A percentile compares a stretch with the other conserved stretches of the same genome.
phyloP scores from a whole-genome alignment of 2,888 invertebrate genomes.

The Pharmacophagus antenor region DNA sequence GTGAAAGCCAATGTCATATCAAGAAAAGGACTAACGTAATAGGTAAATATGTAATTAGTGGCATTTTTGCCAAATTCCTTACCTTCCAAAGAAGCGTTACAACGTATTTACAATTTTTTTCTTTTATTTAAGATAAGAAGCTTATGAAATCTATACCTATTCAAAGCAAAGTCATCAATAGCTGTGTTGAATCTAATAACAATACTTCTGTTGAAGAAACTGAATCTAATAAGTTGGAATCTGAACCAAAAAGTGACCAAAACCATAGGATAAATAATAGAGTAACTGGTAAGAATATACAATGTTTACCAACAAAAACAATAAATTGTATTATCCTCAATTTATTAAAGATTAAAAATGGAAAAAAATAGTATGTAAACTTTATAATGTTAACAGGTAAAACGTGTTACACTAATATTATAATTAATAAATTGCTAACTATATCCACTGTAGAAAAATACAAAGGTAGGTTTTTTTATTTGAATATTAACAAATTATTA shows the following conservation, averaged over 20 bases:
- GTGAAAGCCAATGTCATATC: conserved; percentile 17
- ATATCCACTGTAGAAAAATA: no score
- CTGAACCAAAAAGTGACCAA: neutral
- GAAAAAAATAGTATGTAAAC: neutral
- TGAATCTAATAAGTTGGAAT: neutral
- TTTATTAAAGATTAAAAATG: no score
- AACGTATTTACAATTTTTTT: neutral
- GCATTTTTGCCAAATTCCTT: neutral
- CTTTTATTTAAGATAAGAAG: conserved; percentile 3
- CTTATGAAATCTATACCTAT: neutral
- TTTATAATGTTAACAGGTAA: no score
- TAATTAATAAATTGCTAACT: no score
- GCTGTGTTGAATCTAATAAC: neutral
- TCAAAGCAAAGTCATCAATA: neutral
- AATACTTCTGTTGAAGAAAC: neutral
- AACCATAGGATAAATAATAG: neutral
- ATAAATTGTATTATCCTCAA: no score
- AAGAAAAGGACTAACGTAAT: conserved; percentile 1
- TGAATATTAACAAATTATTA: no score
- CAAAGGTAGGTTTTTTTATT: no score
- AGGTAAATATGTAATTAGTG: conserved; percentile 3
- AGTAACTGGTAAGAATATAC: neutral
- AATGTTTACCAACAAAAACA: neutral
- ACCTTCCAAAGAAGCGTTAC: no score
- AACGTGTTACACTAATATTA: no score